Evolutionary conservation across 2,888 invertebrate genomes (phyloP), one percentile per base, ranked within the genome.

Genomic region (Brachyopa scutellaris): DNA sequence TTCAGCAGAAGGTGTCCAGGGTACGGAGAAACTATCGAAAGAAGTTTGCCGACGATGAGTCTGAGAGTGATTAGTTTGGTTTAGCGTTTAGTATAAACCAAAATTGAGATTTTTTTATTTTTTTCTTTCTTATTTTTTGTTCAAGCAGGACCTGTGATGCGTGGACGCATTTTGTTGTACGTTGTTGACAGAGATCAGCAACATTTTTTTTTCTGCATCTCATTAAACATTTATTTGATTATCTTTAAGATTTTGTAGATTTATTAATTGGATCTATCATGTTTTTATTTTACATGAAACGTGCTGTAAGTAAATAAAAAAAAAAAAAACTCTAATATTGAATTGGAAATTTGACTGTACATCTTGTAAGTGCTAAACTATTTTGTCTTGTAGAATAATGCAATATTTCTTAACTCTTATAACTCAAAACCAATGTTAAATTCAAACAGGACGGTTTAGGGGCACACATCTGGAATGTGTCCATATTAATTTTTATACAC

Each of bases 11-110:
- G 40, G 91, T 93, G 36, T 93, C 93, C 87, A 92, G 93, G 85
- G 92, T 93, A 0, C 91, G 93, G 4, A 91, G 93, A 73, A 93
- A 93, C 88, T 93, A 93, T 88, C 91, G 93, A 85, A 93, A 91
- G 88, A 93, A 93, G 85, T 92, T 94, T 88, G 90, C 88, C 26
- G 87, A 87, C 26, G 87, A 87, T 72, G 93, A 94, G 84, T 93
- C 94, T 0, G 94, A 94, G 87, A 94, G 94, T 49, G 94, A 93
- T 88, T 92, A 88, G 88, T 15, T 26, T 76, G 72, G 31, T 21
- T 23, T 1, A 21, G 13, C 70, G 29, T 15, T 9, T 19, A 19
- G 7, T 21, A n/a, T n/a, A 9, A 3, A 15, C 40, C 29, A 9
- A 3, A 40, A 45, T 26, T 17, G 4, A 9, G 13, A 36, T 19